A percentile compares a stretch with the other conserved stretches of the same genome.
Conservation (phyloP, 1,140 invertebrate genomes). For the Dendrolimus kikuchii region DNA sequence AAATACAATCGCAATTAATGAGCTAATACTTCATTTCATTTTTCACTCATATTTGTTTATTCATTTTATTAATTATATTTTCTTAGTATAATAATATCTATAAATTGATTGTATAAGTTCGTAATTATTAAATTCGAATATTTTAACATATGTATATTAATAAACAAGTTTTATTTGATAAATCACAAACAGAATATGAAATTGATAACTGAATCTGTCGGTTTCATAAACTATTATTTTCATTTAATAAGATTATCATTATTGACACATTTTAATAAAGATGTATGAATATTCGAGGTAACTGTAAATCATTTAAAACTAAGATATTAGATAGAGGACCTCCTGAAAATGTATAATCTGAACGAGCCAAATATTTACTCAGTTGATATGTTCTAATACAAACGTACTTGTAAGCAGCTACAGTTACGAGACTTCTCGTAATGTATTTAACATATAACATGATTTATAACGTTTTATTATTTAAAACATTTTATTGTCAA, state of each 20-base stretch:
- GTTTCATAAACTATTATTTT: too few species aligned
- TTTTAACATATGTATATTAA: slow-evolving; percentile 73
- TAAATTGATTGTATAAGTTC: slow-evolving; percentile 72
- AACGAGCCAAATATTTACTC: slow-evolving; percentile 6
- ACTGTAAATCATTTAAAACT: slow-evolving; percentile 16
- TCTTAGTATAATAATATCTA: slow-evolving; percentile 72
- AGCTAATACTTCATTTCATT: slow-evolving; percentile 58
- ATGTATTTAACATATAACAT: too few species aligned
- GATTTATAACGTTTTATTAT: too few species aligned
- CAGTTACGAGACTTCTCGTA: too few species aligned
- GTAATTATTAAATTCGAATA: slow-evolving; percentile 73
- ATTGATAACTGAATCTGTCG: slow-evolving; percentile 36
- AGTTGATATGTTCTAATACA: slow-evolving; percentile 24
- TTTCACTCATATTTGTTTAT: slow-evolving; percentile 68
- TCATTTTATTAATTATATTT: slow-evolving; percentile 71
- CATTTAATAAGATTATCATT: too few species aligned
- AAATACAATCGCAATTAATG: slow-evolving; percentile 68
- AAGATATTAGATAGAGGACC: slow-evolving; percentile 13
- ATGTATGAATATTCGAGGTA: slow-evolving; percentile 21
- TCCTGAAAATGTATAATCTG: slow-evolving; percentile 15
- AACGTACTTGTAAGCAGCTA: neutral
- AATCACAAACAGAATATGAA: slow-evolving; percentile 56
- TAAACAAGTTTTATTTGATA: slow-evolving; percentile 70
- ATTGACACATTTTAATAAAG: slow-evolving; percentile 12
- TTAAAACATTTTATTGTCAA: too few species aligned